A percentile compares a stretch with the other conserved stretches of the same genome.
These are phyloP conservation scores for Mimachlamys varia DNA, from an alignment of 2,888 invertebrate genomes.

Conservation along the genomic window DNA sequence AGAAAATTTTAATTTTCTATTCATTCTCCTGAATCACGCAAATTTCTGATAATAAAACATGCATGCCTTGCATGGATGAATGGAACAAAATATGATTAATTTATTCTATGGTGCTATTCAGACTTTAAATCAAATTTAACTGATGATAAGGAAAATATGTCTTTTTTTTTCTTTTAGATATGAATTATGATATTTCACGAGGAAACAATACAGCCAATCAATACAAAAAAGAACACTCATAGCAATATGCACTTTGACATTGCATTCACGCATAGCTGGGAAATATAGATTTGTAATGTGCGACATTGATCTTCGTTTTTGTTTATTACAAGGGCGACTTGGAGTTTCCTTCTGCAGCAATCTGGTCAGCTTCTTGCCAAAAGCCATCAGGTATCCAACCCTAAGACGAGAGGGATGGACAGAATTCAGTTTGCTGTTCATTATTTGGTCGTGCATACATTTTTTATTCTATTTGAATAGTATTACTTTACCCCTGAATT, in stretches of 20 bases:
- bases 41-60: no score
- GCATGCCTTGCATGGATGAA: no score
- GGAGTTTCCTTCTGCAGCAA: slow-evolving; percentile 36
- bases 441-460: slow-evolving; percentile 18
- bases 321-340: slow-evolving; percentile 11
- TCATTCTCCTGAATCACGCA: not conserved
- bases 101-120: no score
- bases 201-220: slow-evolving; percentile 4
- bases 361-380: slow-evolving; percentile 29
- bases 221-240: not conserved
- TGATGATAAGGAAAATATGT: no score
- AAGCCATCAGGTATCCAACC: slow-evolving; percentile 43
- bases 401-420: slow-evolving; percentile 56
- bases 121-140: no score
- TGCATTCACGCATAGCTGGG: not conserved
- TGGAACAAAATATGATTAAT: no score
- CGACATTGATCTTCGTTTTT: slow-evolving; percentile 1
- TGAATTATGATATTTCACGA: not conserved
- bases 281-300: not conserved
- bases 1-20: not conserved
- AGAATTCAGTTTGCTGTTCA: slow-evolving; percentile 48
- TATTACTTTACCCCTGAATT: not conserved
- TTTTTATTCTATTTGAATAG: not conserved
- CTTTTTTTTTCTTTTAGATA: no score
- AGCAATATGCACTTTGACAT: slow-evolving; percentile 4